Evolutionary conservation across 1,140 invertebrate genomes (phyloP).

Genomic region (Apis mellifera): Amel_HAv3.1 CM009933.2:3659501-3660000

Average conservation of each 20-base stretch:
- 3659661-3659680: slow-evolving; percentile 7
- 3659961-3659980: not conserved
- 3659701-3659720: slow-evolving; percentile 75
- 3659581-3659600: not conserved
- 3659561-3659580: not conserved
- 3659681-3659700: slow-evolving; percentile 26
- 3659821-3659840: not conserved
- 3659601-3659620: not conserved
- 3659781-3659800: slow-evolving; percentile 25
- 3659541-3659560: not conserved
- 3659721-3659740: slow-evolving; percentile 77
- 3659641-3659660: slow-evolving; percentile 1
- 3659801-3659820: slow-evolving; percentile 13
- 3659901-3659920: not conserved
- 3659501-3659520: too few relatives aligned
- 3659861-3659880: too few relatives aligned
- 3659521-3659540: not conserved
- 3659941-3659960: too few relatives aligned
- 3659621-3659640: slow-evolving; percentile 8
- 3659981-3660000: slow-evolving; percentile 32
- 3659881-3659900: not conserved
- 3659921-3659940: not conserved
- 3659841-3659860: too few relatives aligned
- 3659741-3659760: slow-evolving; percentile 65
- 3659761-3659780: slow-evolving; percentile 39